phyloP scores from a whole-genome alignment of 2,113 vertebrate species.

The Barnardius zonarius region DNA sequence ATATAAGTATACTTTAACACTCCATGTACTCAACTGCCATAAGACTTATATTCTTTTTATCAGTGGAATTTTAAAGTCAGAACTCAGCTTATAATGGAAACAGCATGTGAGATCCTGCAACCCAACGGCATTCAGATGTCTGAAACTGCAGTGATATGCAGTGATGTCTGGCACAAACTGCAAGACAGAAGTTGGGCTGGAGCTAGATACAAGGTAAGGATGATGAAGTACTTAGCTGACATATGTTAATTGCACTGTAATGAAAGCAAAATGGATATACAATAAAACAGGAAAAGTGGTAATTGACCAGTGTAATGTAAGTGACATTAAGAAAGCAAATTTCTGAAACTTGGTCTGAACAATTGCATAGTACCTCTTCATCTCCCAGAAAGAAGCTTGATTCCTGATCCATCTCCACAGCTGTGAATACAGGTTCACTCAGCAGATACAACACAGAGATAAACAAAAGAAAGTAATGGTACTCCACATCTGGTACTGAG shows the following conservation, averaged over 20 bases:
- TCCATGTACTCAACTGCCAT: background rate
- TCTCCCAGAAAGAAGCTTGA: background rate
- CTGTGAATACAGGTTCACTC: fast-evolving
- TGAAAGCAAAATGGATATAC: background rate
- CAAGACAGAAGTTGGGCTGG: background rate
- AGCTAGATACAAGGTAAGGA: background rate
- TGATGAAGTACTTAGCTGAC: background rate
- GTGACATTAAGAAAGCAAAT: background rate
- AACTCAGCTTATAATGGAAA: background rate
- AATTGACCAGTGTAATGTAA: fast-evolving
- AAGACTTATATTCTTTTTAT: background rate
- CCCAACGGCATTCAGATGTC: background rate
- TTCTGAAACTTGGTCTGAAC: background rate
- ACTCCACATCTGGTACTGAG: background rate
- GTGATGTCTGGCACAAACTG: background rate
- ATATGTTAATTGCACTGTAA: background rate
- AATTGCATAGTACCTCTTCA: background rate
- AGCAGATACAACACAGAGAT: fast-evolving
- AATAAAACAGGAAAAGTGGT: background rate
- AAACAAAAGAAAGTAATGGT: fast-evolving
- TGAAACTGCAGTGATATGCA: background rate
- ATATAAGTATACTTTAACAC: background rate
- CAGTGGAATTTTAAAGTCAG: background rate
- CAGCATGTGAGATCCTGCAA: background rate
- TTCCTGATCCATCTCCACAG: background rate